Base-by-base conservation (phyloP, 35 echinoderm and acorn worm genomes). In the Amphiura filiformis region DNA sequence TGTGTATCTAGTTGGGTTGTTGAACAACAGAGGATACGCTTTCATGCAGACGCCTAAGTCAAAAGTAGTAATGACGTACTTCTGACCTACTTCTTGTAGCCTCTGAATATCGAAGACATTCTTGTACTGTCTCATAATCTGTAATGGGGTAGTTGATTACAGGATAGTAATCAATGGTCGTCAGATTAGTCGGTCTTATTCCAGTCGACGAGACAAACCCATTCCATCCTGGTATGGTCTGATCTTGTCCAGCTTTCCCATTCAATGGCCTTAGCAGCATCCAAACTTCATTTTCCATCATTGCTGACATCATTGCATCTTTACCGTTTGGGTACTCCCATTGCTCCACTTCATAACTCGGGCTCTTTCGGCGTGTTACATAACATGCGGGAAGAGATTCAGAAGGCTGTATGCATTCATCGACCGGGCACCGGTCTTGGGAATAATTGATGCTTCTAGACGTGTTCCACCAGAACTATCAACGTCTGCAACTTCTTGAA, bases 121-220 rank as follows among this genome's bases (percentile, higher is more conserved):
- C 86, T 83, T 93, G 42, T 3, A 90, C 39, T 4, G 93, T 91
- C 4, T 44, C 39, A 38, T 87, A 91, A 20, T 95, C 88, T 30
- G 93, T 95, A 36, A 91, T 91, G 0, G 93, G 88, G 11, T 78
- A 0, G 78, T 93, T 80, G 49, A 94, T 94, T 23, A 87, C 77
- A 11, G 93, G 82, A n/a, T n/a, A n/a, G 52, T 94, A 94, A 35
- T 91, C 88, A 37, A 94, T 81, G 11, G 88, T 94, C 0, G 92
- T 86, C 13, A 38, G n/a, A n/a, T n/a, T n/a, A n/a, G n/a, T n/a
- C n/a, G 92, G 92, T 23, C 1, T 83, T 14, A n/a, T 35, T n/a
- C 88, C 88, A 41, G 88, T 94, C 0, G 23, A 14, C n/a, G 92
- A 94, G 15, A 94, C 56, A 37, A 64, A 91, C 26, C 92, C 92